These are phyloP conservation scores for Seriola quinqueradiata DNA, from an alignment of 2,113 vertebrate species.

Conservation along the genomic window DNA sequence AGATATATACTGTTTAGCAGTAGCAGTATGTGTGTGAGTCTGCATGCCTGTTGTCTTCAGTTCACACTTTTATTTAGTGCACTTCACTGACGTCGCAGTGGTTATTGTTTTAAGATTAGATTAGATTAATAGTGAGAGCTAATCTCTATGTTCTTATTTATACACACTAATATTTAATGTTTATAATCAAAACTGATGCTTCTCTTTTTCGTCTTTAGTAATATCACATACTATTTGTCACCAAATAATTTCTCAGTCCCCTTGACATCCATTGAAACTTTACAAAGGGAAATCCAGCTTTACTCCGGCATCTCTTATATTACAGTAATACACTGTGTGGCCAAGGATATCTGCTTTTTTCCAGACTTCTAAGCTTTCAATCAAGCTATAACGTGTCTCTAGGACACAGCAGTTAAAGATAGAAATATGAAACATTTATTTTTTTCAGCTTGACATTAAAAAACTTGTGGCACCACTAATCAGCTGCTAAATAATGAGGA, in stretches of 20 bases:
- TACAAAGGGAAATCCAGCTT: not conserved
- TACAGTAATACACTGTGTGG: not conserved
- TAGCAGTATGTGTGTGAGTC: too few species aligned
- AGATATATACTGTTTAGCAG: not conserved
- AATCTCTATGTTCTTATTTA: not conserved
- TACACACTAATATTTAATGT: not conserved
- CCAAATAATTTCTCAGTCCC: not conserved
- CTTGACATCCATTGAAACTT: slow-evolving; percentile 10
- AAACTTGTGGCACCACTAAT: not conserved
- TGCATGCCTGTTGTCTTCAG: not conserved
- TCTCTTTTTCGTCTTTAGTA: not conserved
- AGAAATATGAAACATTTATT: slow-evolving; percentile 14
- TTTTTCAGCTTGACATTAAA: slow-evolving; percentile 2
- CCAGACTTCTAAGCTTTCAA: slow-evolving; percentile 4
- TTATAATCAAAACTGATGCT: slow-evolving; percentile 1
- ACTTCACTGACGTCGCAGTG: not conserved
- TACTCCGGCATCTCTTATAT: not conserved
- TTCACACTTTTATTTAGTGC: too few species aligned
- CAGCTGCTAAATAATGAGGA: not conserved
- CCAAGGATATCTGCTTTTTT: slow-evolving; percentile 13
- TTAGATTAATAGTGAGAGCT: not conserved
- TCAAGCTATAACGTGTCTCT: not conserved
- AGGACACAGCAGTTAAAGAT: not conserved
- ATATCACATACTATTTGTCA: slow-evolving; percentile 21
- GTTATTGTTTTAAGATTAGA: not conserved